Evolutionary conservation across 2,113 vertebrate genomes (phyloP).

Genomic region (Pyxicephalus adspersus): DNA sequence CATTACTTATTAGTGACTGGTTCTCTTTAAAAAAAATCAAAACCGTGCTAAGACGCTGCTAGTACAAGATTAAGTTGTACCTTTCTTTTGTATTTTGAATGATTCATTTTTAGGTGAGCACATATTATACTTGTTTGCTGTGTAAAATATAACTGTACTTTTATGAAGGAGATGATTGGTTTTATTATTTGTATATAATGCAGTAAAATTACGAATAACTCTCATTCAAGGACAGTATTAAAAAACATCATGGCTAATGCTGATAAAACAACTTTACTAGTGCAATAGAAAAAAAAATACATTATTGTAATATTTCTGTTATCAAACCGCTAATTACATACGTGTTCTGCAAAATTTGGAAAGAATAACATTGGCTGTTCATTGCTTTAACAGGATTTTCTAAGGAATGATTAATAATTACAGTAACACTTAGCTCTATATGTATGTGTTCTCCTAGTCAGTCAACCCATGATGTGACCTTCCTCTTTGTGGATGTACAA

Average conservation of each 20-base stretch:
- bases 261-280: too few species aligned
- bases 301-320: not conserved
- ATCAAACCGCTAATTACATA: not conserved
- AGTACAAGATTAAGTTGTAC: slow-evolving; percentile 85
- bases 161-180: slow-evolving; percentile 63
- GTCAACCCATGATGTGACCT: not conserved
- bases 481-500: not conserved
- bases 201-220: not conserved
- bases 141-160: slow-evolving; percentile 84
- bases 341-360: not conserved
- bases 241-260: not conserved
- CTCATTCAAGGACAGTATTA: not conserved
- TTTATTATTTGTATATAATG: slow-evolving; percentile 16
- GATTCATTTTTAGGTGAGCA: slow-evolving; percentile 84
- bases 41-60: slow-evolving; percentile 77
- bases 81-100: slow-evolving; percentile 86
- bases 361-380: not conserved
- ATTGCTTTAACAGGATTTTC: not conserved
- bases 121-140: slow-evolving; percentile 77
- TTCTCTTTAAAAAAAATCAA: too few species aligned
- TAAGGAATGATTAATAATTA: not conserved
- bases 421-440: not conserved
- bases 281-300: not conserved
- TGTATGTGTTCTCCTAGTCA: not conserved
- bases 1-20: too few species aligned